Evolutionary conservation across 2,888 invertebrate genomes (phyloP).

Genomic region (Lapara coniferarum): DNA sequence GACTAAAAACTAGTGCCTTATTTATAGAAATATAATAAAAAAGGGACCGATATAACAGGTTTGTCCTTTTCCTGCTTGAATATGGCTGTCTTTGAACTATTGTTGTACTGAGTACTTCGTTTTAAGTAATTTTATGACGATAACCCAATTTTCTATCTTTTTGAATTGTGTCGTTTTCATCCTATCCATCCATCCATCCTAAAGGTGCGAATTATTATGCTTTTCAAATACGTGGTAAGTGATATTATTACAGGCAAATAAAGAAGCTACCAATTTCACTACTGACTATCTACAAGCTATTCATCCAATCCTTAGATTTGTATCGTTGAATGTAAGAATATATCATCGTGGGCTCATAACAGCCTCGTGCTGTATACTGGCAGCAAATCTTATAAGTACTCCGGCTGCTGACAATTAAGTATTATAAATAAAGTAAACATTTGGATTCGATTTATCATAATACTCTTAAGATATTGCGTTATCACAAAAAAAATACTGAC

Average conservation of each 20-base stretch:
- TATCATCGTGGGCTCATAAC: not conserved
- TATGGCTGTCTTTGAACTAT: no score
- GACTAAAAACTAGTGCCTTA: no score
- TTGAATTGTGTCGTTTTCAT: no score
- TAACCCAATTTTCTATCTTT: no score
- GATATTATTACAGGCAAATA: not conserved
- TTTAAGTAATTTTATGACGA: no score
- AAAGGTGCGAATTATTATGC: no score
- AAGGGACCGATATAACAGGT: no score
- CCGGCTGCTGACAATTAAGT: not conserved
- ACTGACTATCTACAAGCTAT: not conserved
- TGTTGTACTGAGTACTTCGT: no score
- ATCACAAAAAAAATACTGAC: not conserved
- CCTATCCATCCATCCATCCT: no score
- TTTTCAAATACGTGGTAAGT: not conserved
- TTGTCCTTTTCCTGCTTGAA: no score
- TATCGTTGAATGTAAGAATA: not conserved
- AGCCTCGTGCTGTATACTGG: not conserved
- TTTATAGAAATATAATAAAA: no score
- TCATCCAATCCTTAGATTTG: not conserved
- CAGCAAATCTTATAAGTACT: constrained; percentile 5
- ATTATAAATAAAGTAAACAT: not conserved
- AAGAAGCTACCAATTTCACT: not conserved
- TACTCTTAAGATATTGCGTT: not conserved
- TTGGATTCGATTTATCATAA: not conserved